Conservation (phyloP, 2,888 invertebrate genomes). For the Caenorhabditis plicata region DNA sequence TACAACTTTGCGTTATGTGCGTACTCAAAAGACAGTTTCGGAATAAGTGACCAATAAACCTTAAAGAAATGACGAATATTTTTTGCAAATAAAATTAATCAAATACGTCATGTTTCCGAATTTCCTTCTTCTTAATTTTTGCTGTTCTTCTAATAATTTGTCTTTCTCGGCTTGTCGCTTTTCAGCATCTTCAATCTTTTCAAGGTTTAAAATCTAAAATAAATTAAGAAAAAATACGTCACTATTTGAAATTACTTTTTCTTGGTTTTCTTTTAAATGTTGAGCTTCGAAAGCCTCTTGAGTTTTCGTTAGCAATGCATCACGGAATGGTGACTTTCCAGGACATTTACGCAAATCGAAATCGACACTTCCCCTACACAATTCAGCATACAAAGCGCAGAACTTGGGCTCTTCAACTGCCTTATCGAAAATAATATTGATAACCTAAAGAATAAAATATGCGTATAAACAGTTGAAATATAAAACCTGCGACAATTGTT, state of each 20-base stretch:
- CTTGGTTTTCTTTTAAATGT: constrained; percentile 17
- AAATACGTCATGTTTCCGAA: constrained; percentile 56
- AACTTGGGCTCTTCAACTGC: constrained; percentile 56
- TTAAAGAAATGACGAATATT: constrained; percentile 8
- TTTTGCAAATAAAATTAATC: neutral
- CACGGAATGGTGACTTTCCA: constrained; percentile 37
- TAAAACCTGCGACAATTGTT: constrained; percentile 25
- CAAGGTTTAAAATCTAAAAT: neutral
- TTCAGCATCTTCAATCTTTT: constrained; percentile 36
- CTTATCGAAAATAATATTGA: constrained; percentile 50
- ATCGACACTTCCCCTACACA: constrained; percentile 38
- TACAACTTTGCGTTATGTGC: constrained; percentile 45
- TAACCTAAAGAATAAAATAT: no score
- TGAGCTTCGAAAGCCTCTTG: constrained; percentile 40
- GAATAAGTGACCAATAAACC: constrained; percentile 57
- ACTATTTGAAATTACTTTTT: constrained; percentile 9
- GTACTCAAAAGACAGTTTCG: constrained; percentile 36
- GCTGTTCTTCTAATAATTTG: constrained; percentile 23
- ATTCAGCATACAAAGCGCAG: constrained; percentile 43
- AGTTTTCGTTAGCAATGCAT: constrained; percentile 36
- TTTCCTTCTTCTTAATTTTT: constrained; percentile 49
- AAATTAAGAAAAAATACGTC: neutral
- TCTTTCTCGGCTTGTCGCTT: constrained; percentile 42
- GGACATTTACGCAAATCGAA: constrained; percentile 14
- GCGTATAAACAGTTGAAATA: no score